A percentile compares a stretch with the other conserved stretches of the same genome.
Evolutionary conservation across 2,888 invertebrate species (phyloP).

Genomic region (Synanthedon myopaeformis): DNA sequence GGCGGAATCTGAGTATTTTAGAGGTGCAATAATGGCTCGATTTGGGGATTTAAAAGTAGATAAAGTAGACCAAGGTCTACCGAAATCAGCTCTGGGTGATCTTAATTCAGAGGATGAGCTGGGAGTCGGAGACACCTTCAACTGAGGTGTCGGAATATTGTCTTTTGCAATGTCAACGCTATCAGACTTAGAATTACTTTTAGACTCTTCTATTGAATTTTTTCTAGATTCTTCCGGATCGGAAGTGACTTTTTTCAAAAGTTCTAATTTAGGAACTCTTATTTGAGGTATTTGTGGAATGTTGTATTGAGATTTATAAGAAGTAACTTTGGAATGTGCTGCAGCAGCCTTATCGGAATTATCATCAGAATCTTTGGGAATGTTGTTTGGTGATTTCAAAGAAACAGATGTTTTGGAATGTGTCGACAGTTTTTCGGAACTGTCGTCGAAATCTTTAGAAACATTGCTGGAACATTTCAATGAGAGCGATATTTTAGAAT

Average conservation of each 20-base stretch:
- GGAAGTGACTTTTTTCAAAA: conserved; percentile 27
- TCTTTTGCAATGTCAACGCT: conserved; percentile 12
- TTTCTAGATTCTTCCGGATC: conserved; percentile 48
- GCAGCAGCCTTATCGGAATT: conserved; percentile 25
- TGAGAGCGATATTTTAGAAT: conserved; percentile 27
- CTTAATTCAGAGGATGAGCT: conserved; percentile 36
- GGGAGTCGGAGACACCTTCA: conserved; percentile 45
- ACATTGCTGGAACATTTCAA: conserved; percentile 22
- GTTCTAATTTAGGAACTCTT: conserved; percentile 53
- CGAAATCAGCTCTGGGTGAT: conserved; percentile 43
- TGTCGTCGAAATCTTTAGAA: conserved; percentile 29
- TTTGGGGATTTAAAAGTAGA: conserved; percentile 46
- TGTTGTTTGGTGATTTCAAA: conserved; percentile 22
- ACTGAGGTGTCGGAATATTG: conserved; percentile 17
- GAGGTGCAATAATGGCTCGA: conserved; percentile 29
- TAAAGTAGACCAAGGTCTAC: conserved; percentile 42
- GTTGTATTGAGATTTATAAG: conserved; percentile 23
- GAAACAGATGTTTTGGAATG: conserved; percentile 28
- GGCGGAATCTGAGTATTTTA: conserved; percentile 46
- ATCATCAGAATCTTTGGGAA: conserved; percentile 27
- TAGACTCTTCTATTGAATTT: conserved; percentile 26
- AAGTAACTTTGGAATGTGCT: conserved; percentile 25
- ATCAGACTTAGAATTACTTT: conserved; percentile 21
- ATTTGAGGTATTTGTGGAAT: conserved; percentile 40
- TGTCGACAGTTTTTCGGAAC: conserved; percentile 24